A percentile compares a stretch with the other conserved stretches of the same genome.
Conservation (phyloP, 2,888 invertebrate genomes). For the Diarsia dahlii region DNA sequence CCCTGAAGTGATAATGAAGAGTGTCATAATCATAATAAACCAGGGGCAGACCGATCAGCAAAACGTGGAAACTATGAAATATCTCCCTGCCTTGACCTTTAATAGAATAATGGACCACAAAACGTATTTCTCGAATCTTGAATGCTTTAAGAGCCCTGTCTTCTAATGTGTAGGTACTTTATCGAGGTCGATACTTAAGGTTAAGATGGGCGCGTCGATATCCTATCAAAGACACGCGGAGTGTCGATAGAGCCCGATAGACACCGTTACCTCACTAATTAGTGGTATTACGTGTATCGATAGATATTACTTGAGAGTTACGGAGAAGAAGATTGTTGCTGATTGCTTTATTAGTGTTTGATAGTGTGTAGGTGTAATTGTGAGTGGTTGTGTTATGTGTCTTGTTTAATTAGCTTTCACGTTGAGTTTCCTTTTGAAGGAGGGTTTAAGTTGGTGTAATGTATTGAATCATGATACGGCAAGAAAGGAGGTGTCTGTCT, state of each 20-base stretch:
- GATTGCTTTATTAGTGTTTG: conserved; percentile 39
- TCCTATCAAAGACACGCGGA: conserved; percentile 72
- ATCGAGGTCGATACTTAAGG: conserved; percentile 66
- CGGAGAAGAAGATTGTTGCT: conserved; percentile 27
- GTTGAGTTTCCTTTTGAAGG: neutral
- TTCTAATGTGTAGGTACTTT: conserved; percentile 60
- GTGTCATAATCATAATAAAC: neutral
- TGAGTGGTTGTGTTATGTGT: conserved; percentile 19
- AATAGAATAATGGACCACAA: neutral
- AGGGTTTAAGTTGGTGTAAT: neutral
- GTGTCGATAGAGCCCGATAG: conserved; percentile 71
- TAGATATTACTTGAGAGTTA: conserved; percentile 61
- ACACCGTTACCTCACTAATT: conserved; percentile 75
- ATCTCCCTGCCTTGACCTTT: conserved; percentile 7
- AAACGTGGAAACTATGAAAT: neutral
- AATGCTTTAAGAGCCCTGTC: conserved; percentile 46
- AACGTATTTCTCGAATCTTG: conserved; percentile 28
- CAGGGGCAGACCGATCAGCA: neutral
- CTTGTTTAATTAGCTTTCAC: conserved; percentile 13
- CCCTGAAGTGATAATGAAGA: neutral
- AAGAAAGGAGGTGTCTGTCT: too few relatives aligned
- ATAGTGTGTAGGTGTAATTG: conserved; percentile 43
- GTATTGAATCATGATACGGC: neutral
- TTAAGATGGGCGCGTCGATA: conserved; percentile 72
- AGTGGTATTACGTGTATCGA: conserved; percentile 72